Base-by-base conservation (phyloP, 2,113 vertebrate genomes). In the Neolamprologus cancellatus region DNA sequence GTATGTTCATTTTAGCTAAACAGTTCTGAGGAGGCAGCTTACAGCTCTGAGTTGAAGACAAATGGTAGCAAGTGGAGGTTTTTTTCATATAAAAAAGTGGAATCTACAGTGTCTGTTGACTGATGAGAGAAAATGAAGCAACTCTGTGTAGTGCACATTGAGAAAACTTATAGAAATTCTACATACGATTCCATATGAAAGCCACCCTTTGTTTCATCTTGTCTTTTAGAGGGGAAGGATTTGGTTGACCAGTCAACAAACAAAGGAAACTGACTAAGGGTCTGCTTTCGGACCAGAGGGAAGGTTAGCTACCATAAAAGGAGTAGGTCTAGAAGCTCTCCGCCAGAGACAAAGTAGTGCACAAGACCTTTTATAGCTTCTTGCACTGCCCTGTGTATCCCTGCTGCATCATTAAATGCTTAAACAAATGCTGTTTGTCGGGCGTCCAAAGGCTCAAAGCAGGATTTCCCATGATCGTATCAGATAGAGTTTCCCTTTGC, bases 401-500 rank as follows among this genome's bases (percentile, higher is more conserved):
- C 89, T 25, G 76, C 41, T 92, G 89, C 80, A 78, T 91, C 85
- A 90, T 91, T 88, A 90, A 91, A 90, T 82, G 39, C 80, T 86
- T 79, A 89, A 92, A 87, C 84, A 91, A 91, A 93, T 87, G 87
- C 64, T 84, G 76, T 89, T 92, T 92, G 89, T 82, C 86, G 82
- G 82, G 48, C 3, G 3, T 90, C 81, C 69, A 78, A 79, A 78
- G 46, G 39, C 83, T 89, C 17, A 9, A 18, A 83, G 79, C 87
- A 87, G 93, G 92, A 93, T 94, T 93, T 93, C 92, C 92, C 82
- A 93, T 94, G 90, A 94, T 95, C 79, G 0, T 87, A 94, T 92
- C 83, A 66, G 81, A 85, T 50, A 48, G 61, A 69, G 25, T 82
- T 91, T 91, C 48, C 88, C 69, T 84, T 83, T 55, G 81, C 25